Evolutionary conservation across 1,140 invertebrate genomes (phyloP), one percentile per base, ranked within the genome.

Genomic region (Eupeodes corollae): DNA sequence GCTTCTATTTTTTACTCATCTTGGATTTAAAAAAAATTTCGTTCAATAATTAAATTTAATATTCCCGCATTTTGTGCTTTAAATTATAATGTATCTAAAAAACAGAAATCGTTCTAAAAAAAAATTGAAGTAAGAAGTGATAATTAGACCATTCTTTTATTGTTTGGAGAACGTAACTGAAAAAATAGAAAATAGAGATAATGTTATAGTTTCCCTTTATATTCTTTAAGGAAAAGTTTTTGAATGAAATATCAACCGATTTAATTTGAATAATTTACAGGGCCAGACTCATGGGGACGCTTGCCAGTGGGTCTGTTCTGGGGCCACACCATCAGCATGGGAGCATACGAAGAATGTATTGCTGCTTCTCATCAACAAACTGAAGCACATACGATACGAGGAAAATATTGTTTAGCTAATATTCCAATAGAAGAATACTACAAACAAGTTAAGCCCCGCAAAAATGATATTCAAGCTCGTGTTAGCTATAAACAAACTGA

Each of bases 251-350:
- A 5, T 10, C 18, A n/a, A 13, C 18, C n/a, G 21, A 26, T 8
- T 26, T 26, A 26, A n/a, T n/a, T n/a, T n/a, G n/a, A n/a, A n/a
- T n/a, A n/a, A n/a, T n/a, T 41, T 52, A 6, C 49, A 65, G 62
- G 64, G 49, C 59, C 62, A n/a, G 63, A 66, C 31, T 53, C 62
- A 18, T 66, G 63, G 63, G 63, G 63, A 12, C 62, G 62, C n/a
- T 16, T 63, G 37, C 63, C 63, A 3, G 47, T 65, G 9, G 63
- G 63, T 16, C 48, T 66, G 32, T 58, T 65, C 35, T 63, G 60
- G 58, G 63, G 63, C 10, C 63, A 66, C 44, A 39, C 55, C 2
- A 58, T 63, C 21, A 65, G 62, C 44, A 62, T 66, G 55, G 63
- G 63, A 0, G 54, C 57, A 42, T 65, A 61, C 46, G 63, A 66